Conservation (phyloP, 2,797 vertebrate genomes). For the Oreonectes daqikongensis region DNA sequence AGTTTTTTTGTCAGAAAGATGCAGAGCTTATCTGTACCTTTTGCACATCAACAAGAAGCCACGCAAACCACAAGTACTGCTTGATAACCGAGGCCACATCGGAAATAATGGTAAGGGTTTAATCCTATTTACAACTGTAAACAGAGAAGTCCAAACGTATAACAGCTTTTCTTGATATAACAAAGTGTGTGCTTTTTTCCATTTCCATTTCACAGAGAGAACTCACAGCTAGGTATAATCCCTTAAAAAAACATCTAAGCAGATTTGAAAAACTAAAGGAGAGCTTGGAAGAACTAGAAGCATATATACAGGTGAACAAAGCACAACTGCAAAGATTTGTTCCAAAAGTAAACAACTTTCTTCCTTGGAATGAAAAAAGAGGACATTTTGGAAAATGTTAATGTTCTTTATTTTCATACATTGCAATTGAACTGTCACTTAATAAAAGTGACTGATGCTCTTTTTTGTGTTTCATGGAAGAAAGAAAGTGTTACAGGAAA, state of each 20-base stretch:
- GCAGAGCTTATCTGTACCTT: conserved; percentile 66
- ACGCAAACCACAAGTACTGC: conserved; percentile 67
- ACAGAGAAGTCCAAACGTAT: neutral
- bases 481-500: no score
- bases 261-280: conserved; percentile 59
- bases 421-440: neutral
- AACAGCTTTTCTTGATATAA: neutral
- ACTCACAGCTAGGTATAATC: conserved; percentile 57
- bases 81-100: conserved; percentile 64
- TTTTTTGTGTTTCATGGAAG: neutral
- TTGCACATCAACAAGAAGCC: conserved; percentile 67
- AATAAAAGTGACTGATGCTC: neutral
- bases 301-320: conserved; percentile 66
- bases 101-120: conserved; percentile 67
- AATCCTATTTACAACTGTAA: neutral
- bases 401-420: neutral
- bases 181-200: neutral
- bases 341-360: neutral
- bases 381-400: neutral
- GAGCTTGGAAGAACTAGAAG: conserved; percentile 66
- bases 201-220: conserved; percentile 59
- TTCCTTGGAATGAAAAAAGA: no score
- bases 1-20: conserved; percentile 71
- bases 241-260: conserved; percentile 64
- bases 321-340: neutral